A percentile compares a stretch with the other conserved stretches of the same genome.
These are phyloP conservation scores for Ecdyonurus torrentis DNA, from an alignment of 2,888 invertebrate species.

Conservation along the genomic window DNA sequence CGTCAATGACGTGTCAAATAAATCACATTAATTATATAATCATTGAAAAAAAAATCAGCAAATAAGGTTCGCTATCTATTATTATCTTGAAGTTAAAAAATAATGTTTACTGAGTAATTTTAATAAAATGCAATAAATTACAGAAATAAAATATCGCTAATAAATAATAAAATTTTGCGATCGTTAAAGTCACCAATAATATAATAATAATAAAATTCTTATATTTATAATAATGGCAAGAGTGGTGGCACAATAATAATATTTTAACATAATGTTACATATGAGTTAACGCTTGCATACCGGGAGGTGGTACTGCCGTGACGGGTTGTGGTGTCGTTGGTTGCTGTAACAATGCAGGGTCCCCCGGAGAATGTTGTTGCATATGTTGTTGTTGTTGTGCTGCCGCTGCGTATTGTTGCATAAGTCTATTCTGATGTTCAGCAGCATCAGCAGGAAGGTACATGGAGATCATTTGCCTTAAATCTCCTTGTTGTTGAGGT, in stretches of 20 bases:
- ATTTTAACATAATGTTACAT: not conserved
- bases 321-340: not conserved
- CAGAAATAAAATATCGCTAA: too few species aligned
- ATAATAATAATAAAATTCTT: too few species aligned
- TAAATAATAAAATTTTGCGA: too few species aligned
- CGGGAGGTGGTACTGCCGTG: not conserved
- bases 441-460: constrained; percentile 51
- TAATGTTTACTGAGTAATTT: too few species aligned
- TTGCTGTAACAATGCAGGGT: not conserved
- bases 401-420: constrained; percentile 15
- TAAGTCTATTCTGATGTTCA: constrained; percentile 31
- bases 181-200: not conserved
- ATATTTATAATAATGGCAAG: not conserved
- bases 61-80: too few species aligned
- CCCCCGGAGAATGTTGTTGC: not conserved
- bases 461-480: constrained; percentile 59
- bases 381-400: not conserved
- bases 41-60: too few species aligned
- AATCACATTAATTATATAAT: too few species aligned
- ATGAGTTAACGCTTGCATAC: not conserved
- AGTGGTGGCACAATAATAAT: not conserved
- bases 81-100: too few species aligned
- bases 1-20: too few species aligned
- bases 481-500: constrained; percentile 33
- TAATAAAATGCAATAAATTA: too few species aligned